Evolutionary conservation across 1,140 invertebrate species (phyloP).

Genomic region (Atta colombica): DNA sequence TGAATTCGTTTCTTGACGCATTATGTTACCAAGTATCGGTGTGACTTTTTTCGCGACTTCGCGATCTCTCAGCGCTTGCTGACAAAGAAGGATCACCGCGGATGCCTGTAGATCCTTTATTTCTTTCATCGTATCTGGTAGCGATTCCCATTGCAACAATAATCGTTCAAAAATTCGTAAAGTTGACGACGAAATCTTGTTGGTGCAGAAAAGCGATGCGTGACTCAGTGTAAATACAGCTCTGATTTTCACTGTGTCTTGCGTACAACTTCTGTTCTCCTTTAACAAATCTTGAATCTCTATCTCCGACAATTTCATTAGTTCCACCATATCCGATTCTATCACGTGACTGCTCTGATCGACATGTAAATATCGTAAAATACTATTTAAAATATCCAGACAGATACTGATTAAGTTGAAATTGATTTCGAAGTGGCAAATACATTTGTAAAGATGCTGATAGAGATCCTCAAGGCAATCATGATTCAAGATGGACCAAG

Average conservation of each 20-base stretch:
- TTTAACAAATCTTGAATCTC: conserved; percentile 78
- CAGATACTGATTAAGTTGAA: conserved; percentile 77
- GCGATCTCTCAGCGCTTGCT: conserved; percentile 81
- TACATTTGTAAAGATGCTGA: conserved; percentile 73
- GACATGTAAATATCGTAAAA: conserved; percentile 72
- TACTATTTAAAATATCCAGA: conserved; percentile 79
- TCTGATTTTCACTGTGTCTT: conserved; percentile 72
- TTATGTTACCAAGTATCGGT: conserved; percentile 81
- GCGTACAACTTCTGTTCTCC: conserved; percentile 57
- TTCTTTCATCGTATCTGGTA: conserved; percentile 69
- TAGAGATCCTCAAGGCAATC: conserved; percentile 75
- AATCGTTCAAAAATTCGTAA: conserved; percentile 80
- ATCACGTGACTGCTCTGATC: conserved; percentile 57
- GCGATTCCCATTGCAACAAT: conserved; percentile 79
- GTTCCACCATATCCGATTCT: conserved; percentile 70
- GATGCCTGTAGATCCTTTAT: conserved; percentile 77
- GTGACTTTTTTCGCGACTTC: conserved; percentile 83
- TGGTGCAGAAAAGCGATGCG: conserved; percentile 79
- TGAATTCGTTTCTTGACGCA: conserved; percentile 74
- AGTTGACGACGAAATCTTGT: conserved; percentile 73
- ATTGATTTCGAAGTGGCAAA: conserved; percentile 78
- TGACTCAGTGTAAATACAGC: conserved; percentile 84
- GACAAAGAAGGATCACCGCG: conserved; percentile 80
- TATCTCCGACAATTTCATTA: conserved; percentile 79
- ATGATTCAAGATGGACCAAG: conserved; percentile 76